These are phyloP conservation scores for Stegophylla sp. DNA, from an alignment of 2,888 invertebrate species.

Conservation along the genomic window DNA sequence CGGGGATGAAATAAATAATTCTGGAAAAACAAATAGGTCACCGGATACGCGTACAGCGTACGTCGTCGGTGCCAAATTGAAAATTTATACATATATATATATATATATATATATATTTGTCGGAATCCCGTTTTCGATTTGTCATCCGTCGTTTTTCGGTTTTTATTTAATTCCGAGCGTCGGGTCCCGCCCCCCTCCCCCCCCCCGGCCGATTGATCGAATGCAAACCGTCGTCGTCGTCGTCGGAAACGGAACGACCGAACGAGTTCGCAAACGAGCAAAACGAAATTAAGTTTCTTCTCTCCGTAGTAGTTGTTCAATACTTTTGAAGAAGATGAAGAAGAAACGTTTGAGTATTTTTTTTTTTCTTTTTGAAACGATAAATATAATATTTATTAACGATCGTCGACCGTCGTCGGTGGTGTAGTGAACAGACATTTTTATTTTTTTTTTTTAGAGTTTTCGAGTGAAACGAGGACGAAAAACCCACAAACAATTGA, in stretches of 20 bases:
- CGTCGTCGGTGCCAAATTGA: not conserved
- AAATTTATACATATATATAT: too few species aligned
- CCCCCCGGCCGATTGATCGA: not conserved
- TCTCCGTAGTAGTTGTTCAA: too few species aligned
- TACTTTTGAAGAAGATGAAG: too few species aligned
- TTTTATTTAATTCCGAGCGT: not conserved
- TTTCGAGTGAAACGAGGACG: not conserved
- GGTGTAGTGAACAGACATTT: too few species aligned
- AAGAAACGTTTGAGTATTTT: too few species aligned
- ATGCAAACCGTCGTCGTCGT: not conserved
- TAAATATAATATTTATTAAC: not conserved
- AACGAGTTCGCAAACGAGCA: too few species aligned
- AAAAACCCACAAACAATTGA: not conserved
- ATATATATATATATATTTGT: too few species aligned
- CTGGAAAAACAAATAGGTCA: constrained; percentile 27
- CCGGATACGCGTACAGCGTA: not conserved
- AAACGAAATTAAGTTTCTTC: not conserved
- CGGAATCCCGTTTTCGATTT: not conserved
- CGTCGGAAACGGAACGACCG: not conserved
- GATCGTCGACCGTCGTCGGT: too few species aligned
- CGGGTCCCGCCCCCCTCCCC: too few species aligned
- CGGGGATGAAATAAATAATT: constrained; percentile 23
- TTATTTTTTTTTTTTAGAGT: not conserved
- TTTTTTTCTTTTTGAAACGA: too few species aligned
- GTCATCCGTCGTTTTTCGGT: not conserved